Conservation (phyloP, 2,888 invertebrate species). For the Pristionchus entomophagus region DNA sequence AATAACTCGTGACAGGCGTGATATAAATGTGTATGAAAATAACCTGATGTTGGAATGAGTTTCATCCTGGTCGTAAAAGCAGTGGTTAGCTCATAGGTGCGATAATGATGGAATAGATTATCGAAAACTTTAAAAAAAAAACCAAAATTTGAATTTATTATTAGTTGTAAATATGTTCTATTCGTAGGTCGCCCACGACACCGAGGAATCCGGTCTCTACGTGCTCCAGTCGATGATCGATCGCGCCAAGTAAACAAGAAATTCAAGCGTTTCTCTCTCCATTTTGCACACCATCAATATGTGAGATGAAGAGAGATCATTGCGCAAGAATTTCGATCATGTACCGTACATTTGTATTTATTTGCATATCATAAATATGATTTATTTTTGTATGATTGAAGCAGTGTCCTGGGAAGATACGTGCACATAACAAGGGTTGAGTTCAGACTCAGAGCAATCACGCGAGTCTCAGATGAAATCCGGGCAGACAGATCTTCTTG, state of each 20-base stretch:
- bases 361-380: slow-evolving; percentile 13
- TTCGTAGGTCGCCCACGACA: slow-evolving; percentile 64
- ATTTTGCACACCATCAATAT: neutral
- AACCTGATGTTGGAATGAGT: too few species aligned
- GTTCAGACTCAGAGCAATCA: neutral
- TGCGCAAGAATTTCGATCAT: neutral
- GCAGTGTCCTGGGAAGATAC: too few species aligned
- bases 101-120: too few species aligned
- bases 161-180: neutral
- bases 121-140: too few species aligned
- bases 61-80: too few species aligned
- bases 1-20: too few species aligned
- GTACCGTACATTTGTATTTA: slow-evolving; percentile 3
- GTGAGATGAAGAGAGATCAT: too few species aligned
- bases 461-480: too few species aligned
- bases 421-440: too few species aligned
- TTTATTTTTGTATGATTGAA: neutral
- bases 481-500: neutral
- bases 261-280: neutral
- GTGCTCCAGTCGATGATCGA: slow-evolving; percentile 51
- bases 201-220: slow-evolving; percentile 60
- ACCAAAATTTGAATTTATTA: too few species aligned
- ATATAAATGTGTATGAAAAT: too few species aligned
- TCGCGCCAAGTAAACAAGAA: slow-evolving; percentile 21
- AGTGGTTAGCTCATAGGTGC: too few species aligned